Evolutionary conservation across 2,113 vertebrate species (phyloP), one percentile per base, ranked within the genome.

Genomic region (Amphilophus citrinellus): DNA sequence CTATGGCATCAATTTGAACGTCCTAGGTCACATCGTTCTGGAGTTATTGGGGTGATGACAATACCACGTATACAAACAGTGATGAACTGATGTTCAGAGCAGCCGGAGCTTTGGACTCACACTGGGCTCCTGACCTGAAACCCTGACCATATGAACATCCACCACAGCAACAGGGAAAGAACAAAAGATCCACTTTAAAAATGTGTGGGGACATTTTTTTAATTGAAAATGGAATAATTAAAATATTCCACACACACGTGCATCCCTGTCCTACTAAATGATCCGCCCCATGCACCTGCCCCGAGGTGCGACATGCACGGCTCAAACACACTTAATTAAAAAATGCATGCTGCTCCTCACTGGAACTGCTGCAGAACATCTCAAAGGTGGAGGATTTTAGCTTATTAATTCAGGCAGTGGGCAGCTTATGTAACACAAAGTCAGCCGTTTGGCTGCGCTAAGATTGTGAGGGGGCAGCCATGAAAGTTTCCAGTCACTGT

Each of bases 241-340:
- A 27, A 7, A 68, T 10, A 10, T 11, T 47, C 65, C 13, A 47
- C 42, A 0, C 42, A 27, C 39, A 68, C 39, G 17, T 68, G 65
- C 5, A 13, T 22, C 22, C 4, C 65, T 42, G 1, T 0, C 39
- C 63, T 0, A 22, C 17, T 50, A 9, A 71, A 30, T 2, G 24
- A 11, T 50, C 24, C 66, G 30, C 24, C 42, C 42, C 42, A 44
- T 44, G 11, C 11, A 6, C 44, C 66, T 13, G 66, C 66, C 44
- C 65, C 8, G 44, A 71, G 44, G 66, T 42, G 5, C 6, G 66
- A 20, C 66, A 71, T 24, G 30, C 22, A 24, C 42, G 9, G 24
- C 66, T 0, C 44, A 3, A 30, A 20, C 42, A 68, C 65, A 7
- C 42, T 30, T 71, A 63, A 62, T 63, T n/a, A 71, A 50, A 50